Evolutionary conservation across 1,140 invertebrate genomes (phyloP).

Genomic region (Achatina immaculata): DNA sequence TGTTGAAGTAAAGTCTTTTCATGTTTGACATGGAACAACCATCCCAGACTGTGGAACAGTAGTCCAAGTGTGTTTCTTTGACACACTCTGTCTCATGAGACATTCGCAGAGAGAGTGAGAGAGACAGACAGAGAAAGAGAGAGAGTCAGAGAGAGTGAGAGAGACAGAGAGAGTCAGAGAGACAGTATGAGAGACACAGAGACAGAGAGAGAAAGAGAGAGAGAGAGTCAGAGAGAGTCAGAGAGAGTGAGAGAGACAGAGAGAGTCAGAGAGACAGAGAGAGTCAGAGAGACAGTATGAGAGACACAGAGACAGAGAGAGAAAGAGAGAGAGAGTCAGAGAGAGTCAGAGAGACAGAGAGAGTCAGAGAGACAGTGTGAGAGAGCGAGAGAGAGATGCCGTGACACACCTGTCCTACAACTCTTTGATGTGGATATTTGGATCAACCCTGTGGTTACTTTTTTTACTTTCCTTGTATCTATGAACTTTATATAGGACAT

Average conservation of each 20-base stretch:
- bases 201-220: neutral
- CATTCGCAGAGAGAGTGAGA: neutral
- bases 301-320: constrained; percentile 14
- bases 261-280: constrained; percentile 1
- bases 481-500: no score
- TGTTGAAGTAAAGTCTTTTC: no score
- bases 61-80: no score
- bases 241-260: constrained; percentile 20
- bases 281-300: neutral
- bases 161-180: constrained; percentile 18
- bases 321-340: constrained; percentile 30
- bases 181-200: no score
- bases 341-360: constrained; percentile 23
- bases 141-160: constrained; percentile 9
- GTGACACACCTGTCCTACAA: neutral
- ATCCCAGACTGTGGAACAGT: no score
- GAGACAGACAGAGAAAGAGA: constrained; percentile 9
- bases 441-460: no score
- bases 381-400: neutral
- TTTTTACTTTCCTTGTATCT: no score
- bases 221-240: constrained; percentile 6
- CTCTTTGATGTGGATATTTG: no score
- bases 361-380: constrained; percentile 24
- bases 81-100: no score
- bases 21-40: no score